These are phyloP conservation scores for Pangasianodon gigas DNA, from an alignment of 2,113 vertebrate genomes.

Conservation along the genomic window DNA sequence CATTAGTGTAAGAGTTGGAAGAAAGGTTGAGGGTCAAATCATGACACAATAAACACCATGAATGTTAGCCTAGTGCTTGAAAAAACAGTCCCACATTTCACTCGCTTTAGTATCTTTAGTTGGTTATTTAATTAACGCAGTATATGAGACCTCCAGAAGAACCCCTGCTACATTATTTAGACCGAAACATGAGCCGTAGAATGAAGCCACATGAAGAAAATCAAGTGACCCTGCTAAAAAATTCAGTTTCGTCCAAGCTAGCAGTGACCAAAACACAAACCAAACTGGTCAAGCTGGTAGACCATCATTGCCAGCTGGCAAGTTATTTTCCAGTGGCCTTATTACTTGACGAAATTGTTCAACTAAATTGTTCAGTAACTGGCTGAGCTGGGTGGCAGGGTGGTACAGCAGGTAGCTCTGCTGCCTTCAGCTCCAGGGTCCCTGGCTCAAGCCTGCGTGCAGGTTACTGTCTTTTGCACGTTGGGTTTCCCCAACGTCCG, in stretches of 20 bases:
- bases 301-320: neutral
- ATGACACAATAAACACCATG: neutral
- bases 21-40: neutral
- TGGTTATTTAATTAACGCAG: neutral
- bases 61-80: neutral
- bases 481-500: too few species aligned
- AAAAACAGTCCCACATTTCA: neutral
- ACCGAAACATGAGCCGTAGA: neutral
- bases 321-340: neutral
- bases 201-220: neutral
- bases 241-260: neutral
- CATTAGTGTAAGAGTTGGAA: neutral
- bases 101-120: neutral
- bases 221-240: neutral
- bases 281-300: neutral
- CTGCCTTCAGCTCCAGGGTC: neutral
- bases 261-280: neutral
- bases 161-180: neutral
- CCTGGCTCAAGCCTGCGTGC: neutral
- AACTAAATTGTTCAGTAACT: neutral
- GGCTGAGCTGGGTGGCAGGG: neutral
- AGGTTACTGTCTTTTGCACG: neutral
- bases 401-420: neutral
- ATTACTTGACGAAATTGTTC: neutral
- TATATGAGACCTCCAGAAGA: neutral